phyloP scores from a whole-genome alignment of 2,797 vertebrate genomes.

The Pangasius macronema region DNA sequence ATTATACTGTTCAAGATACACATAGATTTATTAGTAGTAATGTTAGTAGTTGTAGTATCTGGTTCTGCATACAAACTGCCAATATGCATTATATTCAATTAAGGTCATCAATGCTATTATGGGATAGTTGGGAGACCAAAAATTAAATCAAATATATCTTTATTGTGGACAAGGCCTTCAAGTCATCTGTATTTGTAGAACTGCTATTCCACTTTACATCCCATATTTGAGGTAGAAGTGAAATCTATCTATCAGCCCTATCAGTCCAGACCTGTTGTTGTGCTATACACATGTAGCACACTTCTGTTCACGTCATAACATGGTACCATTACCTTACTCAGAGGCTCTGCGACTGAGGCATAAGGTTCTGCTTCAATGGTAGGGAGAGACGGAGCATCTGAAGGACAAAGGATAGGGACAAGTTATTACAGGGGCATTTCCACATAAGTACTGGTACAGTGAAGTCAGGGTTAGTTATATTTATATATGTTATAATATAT shows the following conservation, averaged over 20 bases:
- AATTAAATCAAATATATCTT: neutral
- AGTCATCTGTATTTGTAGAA: neutral
- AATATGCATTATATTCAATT: too few relatives aligned
- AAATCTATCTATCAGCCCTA: neutral
- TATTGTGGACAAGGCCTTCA: neutral
- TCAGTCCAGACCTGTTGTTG: neutral
- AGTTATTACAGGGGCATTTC: neutral
- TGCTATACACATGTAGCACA: neutral
- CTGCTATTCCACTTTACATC: neutral
- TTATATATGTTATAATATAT: too few relatives aligned
- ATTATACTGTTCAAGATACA: too few relatives aligned
- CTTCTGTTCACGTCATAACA: neutral
- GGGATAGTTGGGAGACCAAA: neutral
- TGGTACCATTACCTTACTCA: conserved; percentile 30
- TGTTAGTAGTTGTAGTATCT: too few relatives aligned
- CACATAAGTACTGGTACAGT: neutral
- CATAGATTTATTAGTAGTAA: too few relatives aligned
- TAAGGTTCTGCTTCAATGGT: neutral
- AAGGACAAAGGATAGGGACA: neutral
- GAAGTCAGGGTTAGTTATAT: too few relatives aligned
- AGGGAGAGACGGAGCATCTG: conserved; percentile 40
- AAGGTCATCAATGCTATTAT: neutral
- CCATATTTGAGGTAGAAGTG: neutral
- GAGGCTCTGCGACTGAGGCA: neutral
- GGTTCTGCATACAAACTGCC: neutral